phyloP scores from a whole-genome alignment of 2,888 invertebrate species.

The Pseudolycoriella hygida region DNA sequence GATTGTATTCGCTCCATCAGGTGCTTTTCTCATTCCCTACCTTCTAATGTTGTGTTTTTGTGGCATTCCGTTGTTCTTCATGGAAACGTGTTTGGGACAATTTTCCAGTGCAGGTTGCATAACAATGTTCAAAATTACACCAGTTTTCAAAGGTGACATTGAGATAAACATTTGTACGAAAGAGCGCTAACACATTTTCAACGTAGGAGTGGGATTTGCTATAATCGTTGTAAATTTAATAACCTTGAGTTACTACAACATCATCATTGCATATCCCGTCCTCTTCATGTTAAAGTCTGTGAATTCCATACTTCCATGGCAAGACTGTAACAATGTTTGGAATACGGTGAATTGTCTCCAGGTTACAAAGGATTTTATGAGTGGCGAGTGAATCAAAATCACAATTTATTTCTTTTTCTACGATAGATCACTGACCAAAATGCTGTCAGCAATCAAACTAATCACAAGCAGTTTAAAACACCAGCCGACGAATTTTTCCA shows the following conservation, averaged over 20 bases:
- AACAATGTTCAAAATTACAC: constrained; percentile 61
- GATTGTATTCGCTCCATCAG: no score
- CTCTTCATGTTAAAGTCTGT: constrained; percentile 35
- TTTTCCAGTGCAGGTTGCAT: constrained; percentile 69
- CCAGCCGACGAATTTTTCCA: constrained; percentile 73
- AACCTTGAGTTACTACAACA: constrained; percentile 59
- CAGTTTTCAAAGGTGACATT: constrained; percentile 63
- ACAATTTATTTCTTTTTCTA: no score
- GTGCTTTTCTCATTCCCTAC: no score
- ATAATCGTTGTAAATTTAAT: constrained; percentile 63
- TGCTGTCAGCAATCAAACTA: no score
- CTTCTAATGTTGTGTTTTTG: no score
- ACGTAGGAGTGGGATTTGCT: constrained; percentile 75
- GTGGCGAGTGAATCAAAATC: no score
- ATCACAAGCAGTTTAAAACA: constrained; percentile 28
- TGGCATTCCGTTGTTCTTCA: constrained; percentile 10
- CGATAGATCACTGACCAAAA: no score
- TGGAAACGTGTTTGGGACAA: constrained; percentile 76
- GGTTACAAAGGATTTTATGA: no score
- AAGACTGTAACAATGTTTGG: constrained; percentile 61
- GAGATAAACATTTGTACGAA: no score
- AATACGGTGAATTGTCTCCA: constrained; percentile 57
- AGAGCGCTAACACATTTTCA: no score
- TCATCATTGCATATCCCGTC: constrained; percentile 76
- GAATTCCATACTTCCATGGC: constrained; percentile 52